Base-by-base conservation (phyloP, 1,140 invertebrate genomes). In the Pectinophora gossypiella region DNA sequence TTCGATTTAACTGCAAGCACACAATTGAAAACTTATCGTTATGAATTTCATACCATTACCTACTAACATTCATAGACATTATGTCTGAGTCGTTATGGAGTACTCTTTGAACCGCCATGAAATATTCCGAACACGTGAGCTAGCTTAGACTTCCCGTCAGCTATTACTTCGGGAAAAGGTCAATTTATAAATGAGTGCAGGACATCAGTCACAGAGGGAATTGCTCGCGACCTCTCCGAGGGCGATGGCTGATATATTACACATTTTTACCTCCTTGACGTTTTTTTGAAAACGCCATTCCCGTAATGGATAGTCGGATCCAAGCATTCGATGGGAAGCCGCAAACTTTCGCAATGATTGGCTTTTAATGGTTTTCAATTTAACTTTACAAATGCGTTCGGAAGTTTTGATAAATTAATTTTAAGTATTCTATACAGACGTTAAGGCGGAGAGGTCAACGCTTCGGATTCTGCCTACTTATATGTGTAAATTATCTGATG, bases 301-400 rank as follows among this genome's bases (percentile, higher is more conserved):
- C 46, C 20, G 63, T 71, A 73, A 73, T 75, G 66, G 61, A 72
- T 72, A 70, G 61, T 57, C 59, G 51, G 62, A 62, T 65, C 59
- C 61, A 58, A 65, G 67, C 67, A 70, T 72, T 69, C 54, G 51
- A 53, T 46, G 49, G 56, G 44, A 57, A 20, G 51, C 54, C 61
- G 55, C 52, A 58, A 75, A 67, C 59, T 72, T 72, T 59, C 52
- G 55, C 66, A 68, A 76, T 70, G 67, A 75, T 73, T 72, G 69
- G 59, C 64, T 71, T 75, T 71, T 75, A 79, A 75, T 76, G 72
- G 72, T 72, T 76, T 72, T 73, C 69, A 72, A 71, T 79, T 72
- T 71, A 76, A 72, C 70, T 70, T 72, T 62, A 49, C 61, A 62
- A 60, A 68, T 66, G 62, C 59, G 62, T 69, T 72, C 54, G 49